A percentile compares a stretch with the other conserved stretches of the same genome.
Conservation (phyloP, 2,797 vertebrate species). For the Thunnus albacares region DNA sequence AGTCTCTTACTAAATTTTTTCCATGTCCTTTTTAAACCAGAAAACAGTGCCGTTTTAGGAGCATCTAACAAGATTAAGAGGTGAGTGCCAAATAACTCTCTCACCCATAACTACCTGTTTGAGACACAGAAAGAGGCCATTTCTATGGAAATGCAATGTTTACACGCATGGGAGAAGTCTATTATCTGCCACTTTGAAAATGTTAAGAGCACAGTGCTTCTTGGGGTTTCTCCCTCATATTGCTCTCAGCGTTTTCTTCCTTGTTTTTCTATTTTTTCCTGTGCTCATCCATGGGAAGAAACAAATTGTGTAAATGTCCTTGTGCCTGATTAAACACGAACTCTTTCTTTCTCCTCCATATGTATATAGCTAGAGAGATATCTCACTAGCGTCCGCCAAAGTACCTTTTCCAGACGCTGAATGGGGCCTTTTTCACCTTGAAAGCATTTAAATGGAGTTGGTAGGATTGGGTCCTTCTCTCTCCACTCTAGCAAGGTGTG, state of each 20-base stretch:
- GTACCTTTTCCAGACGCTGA: conserved; percentile 64
- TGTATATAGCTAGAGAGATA: conserved; percentile 59
- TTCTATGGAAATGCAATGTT: conserved; percentile 87
- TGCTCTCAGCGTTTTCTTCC: conserved; percentile 65
- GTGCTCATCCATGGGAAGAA: conserved; percentile 79
- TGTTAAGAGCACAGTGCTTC: conserved; percentile 75
- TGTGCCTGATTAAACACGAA: conserved; percentile 76
- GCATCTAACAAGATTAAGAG: conserved; percentile 80
- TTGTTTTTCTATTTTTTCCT: conserved; percentile 61
- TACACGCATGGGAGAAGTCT: conserved; percentile 84
- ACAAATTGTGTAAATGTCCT: conserved; percentile 84
- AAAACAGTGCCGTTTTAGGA: conserved; percentile 58
- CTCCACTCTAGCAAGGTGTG: conserved; percentile 71
- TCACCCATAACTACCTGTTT: conserved; percentile 72
- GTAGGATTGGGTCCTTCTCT: conserved; percentile 64
- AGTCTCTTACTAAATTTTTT: conserved; percentile 31
- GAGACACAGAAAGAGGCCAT: conserved; percentile 79
- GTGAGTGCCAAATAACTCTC: conserved; percentile 67
- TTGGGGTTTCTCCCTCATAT: conserved; percentile 59
- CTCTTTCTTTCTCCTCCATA: conserved; percentile 54
- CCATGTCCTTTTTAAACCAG: conserved; percentile 40
- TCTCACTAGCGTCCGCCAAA: conserved; percentile 60
- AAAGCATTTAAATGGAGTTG: conserved; percentile 80
- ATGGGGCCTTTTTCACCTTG: conserved; percentile 77
- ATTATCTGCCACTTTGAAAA: conserved; percentile 84